Base-by-base conservation (phyloP, 2,797 vertebrate species). In the Pyrrhura leucotis region DNA sequence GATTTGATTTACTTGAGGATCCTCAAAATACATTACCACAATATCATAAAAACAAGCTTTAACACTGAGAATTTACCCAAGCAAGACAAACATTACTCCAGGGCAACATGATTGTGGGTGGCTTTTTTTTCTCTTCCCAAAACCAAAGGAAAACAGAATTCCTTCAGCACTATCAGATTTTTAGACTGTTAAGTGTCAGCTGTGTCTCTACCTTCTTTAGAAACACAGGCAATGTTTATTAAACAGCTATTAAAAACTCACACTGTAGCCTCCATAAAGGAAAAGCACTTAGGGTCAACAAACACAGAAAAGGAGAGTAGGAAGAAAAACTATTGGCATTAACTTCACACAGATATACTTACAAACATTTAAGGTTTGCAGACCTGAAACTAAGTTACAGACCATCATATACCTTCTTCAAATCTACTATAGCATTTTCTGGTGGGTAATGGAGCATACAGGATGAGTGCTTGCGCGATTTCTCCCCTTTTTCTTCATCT, bases 71-170 rank as follows among this genome's bases (percentile, higher is more conserved):
- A 92, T 91, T 85, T 92, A 89, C 77, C 73, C 92, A 63, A 74
- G 91, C 69, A 94, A 96, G 93, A 90, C 54, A 95, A 94, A 93
- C 62, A 75, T 81, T 69, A 81, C 89, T 75, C 62, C 31, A 62
- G 65, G 82, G 73, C 58, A 95, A 73, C 21, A 48, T 8, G 28
- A 76, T 66, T 88, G 50, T 79, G 14, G 53, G 58, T 15, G 14
- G 13, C 1, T 1, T 33, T 67, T 74, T 20, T 22, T 54, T 21
- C 12, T 22, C 53, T 83, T 89, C 72, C 79, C 75, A 67, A 84
- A 81, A 88, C 14, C 29, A 25, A 91, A 86, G 56, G 28, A 94
- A 89, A 85, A 61, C 1, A 67, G 31, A 72, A 81, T 89, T 93
- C 39, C 62, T 88, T 71, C 45, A 37, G 61, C 45, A 72, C 45